These are phyloP conservation scores for Aurelia sp. DNA, from an alignment of 30 jellyfish, hydroid and myxozoan species.

Conservation along the genomic window DNA sequence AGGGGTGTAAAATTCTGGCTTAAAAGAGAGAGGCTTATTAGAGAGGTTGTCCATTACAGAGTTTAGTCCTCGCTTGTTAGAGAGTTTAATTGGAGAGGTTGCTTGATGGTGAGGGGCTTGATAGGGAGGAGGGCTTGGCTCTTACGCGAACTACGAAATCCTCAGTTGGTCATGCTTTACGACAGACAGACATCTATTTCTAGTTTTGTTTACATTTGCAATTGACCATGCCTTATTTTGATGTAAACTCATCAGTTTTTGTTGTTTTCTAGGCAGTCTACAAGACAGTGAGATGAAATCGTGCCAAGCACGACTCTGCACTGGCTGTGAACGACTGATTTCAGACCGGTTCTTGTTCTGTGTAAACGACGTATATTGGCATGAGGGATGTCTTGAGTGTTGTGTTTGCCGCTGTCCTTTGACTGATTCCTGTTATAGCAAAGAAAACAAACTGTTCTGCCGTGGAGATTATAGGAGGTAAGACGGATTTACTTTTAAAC, in stretches of 20 bases:
- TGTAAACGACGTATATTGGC: slow-evolving; percentile 85
- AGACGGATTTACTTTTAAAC: slow-evolving; percentile 18
- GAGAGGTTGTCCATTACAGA: too few species aligned
- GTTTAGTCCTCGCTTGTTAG: too few species aligned
- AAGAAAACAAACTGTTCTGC: slow-evolving; percentile 81
- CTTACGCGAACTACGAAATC: too few species aligned
- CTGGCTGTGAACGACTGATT: slow-evolving; percentile 77
- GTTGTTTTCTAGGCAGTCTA: slow-evolving; percentile 24
- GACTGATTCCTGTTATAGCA: slow-evolving; percentile 74
- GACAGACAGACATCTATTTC: too few species aligned
- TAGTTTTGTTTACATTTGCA: too few species aligned
- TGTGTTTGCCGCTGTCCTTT: slow-evolving; percentile 74
- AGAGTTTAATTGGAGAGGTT: too few species aligned
- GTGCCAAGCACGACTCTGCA: slow-evolving; percentile 57
- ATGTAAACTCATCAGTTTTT: background rate
- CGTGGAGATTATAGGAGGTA: slow-evolving; percentile 81
- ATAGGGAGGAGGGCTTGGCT: too few species aligned
- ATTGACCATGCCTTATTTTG: too few species aligned
- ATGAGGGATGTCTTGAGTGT: slow-evolving; percentile 83
- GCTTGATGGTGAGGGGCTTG: too few species aligned
- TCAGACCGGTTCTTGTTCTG: slow-evolving; percentile 63
- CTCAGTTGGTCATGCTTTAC: too few species aligned
- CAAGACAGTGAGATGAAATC: slow-evolving; percentile 51
- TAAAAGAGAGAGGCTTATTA: too few species aligned
- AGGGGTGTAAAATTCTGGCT: too few species aligned